Base-by-base conservation (phyloP, 2,888 invertebrate genomes). In the Dione vanillae region DNA sequence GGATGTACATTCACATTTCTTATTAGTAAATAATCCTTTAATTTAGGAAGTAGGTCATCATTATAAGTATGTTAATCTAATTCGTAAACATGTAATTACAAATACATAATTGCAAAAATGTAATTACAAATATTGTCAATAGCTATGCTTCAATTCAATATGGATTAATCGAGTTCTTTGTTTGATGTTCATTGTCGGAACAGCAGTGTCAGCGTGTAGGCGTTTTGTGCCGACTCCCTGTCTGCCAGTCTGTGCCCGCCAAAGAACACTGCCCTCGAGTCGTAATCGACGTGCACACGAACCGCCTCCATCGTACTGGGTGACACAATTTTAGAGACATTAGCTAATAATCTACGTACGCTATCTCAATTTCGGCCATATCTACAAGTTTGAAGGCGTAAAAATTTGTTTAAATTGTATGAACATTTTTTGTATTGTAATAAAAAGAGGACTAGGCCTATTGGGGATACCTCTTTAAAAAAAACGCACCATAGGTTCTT, bases 401-500 rank as follows among this genome's bases (percentile, higher is more conserved):
- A 40, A 12, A 69, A 41, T 43, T 35, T 35, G 35, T 14, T 16
- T 62, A 35, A 74, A 74, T 45, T 51, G 59, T 58, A 64, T 70
- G 67, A 40, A 37, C 14, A 37, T 16, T 27, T 45, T 45, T 58
- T 45, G 16, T 71, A 56, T 67, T 69, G 67, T 70, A 43, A 67
- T 12, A 9, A 45, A 16, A 66, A 88, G 92, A 92, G 92, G 92
- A 92, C 67, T 92, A 92, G 88, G 92, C 92, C 92, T 92, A 87
- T 72, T 78, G 92, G 92, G 92, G 92, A 92, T 47, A 92, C 92
- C 92, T 92, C 92, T 91, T 78, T 86, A 92, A 92, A 92, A 92
- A 92, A 92, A 92, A 79, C 92, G 91, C 90, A 85, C 92, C 89
- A 81, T 51, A 47, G 85, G 89, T 89, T 90, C 90, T 88, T 91